phyloP scores from a whole-genome alignment of 1,140 invertebrate species.

The Camponotus vicinus region DNA sequence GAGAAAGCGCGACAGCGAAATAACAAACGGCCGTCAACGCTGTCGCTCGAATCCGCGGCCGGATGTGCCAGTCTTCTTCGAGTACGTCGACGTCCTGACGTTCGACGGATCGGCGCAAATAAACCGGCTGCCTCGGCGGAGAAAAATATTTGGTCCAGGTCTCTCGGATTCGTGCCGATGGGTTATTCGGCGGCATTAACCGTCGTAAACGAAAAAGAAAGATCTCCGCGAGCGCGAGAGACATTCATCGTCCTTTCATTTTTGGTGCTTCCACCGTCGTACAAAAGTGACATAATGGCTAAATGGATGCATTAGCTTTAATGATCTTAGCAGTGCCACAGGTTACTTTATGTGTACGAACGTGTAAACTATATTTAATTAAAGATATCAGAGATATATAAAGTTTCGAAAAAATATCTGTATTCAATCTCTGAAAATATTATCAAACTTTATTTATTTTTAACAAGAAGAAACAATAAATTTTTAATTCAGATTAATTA shows the following conservation, averaged over 20 bases:
- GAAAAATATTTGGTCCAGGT: constrained; percentile 74
- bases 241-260: background rate
- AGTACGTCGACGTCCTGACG: constrained; percentile 69
- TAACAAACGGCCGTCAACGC: constrained; percentile 79
- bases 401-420: too few species aligned
- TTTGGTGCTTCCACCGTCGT: background rate
- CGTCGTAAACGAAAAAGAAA: constrained; percentile 16
- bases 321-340: background rate
- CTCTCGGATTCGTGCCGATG: constrained; percentile 57
- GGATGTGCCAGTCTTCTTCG: constrained; percentile 77
- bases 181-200: constrained; percentile 51
- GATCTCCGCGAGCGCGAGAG: background rate
- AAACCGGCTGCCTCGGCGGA: constrained; percentile 71
- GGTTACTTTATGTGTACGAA: too few species aligned
- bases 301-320: constrained; percentile 10
- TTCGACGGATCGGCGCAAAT: constrained; percentile 79
- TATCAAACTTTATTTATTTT: too few species aligned
- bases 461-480: too few species aligned
- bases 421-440: too few species aligned
- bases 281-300: background rate
- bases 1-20: constrained; percentile 73
- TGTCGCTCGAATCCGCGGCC: constrained; percentile 75
- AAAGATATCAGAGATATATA: too few species aligned
- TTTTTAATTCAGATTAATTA: too few species aligned
- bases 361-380: too few species aligned